These are phyloP conservation scores for Molorchus minor DNA, from an alignment of 2,888 invertebrate genomes.

Conservation along the genomic window DNA sequence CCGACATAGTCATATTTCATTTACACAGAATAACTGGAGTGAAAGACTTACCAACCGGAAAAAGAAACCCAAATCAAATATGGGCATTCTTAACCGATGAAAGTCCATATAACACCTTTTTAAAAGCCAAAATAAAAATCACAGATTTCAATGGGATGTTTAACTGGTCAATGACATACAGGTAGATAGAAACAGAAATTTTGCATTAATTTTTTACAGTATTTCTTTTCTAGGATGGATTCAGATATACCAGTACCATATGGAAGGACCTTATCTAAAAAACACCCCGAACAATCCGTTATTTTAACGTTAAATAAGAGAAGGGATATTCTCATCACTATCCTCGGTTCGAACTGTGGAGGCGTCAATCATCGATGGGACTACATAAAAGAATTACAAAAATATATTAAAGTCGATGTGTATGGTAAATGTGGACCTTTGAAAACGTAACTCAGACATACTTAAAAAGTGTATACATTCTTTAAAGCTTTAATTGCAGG, in stretches of 20 bases:
- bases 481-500: slow-evolving; percentile 58
- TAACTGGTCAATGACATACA: slow-evolving; percentile 77
- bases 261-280: slow-evolving; percentile 65
- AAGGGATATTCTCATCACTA: slow-evolving; percentile 63
- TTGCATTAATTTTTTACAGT: no score
- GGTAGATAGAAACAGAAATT: slow-evolving; percentile 57
- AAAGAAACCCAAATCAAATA: slow-evolving; percentile 65
- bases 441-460: slow-evolving; percentile 51
- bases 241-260: slow-evolving; percentile 75
- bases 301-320: slow-evolving; percentile 57
- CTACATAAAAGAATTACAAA: slow-evolving; percentile 67
- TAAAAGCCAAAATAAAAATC: slow-evolving; percentile 58
- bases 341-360: slow-evolving; percentile 70
- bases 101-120: slow-evolving; percentile 70
- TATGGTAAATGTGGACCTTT: slow-evolving; percentile 67
- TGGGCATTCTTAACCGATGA: slow-evolving; percentile 79
- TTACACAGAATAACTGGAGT: slow-evolving; percentile 64
- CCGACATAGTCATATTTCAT: slow-evolving; percentile 74
- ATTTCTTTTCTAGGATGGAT: slow-evolving; percentile 65
- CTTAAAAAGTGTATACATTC: no score
- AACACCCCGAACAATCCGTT: slow-evolving; percentile 28
- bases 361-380: slow-evolving; percentile 64
- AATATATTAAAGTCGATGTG: slow-evolving; percentile 68
- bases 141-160: slow-evolving; percentile 69
- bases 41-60: slow-evolving; percentile 65